These are phyloP conservation scores for Busseola fusca DNA, from an alignment of 2,888 invertebrate genomes.

Conservation along the genomic window DNA sequence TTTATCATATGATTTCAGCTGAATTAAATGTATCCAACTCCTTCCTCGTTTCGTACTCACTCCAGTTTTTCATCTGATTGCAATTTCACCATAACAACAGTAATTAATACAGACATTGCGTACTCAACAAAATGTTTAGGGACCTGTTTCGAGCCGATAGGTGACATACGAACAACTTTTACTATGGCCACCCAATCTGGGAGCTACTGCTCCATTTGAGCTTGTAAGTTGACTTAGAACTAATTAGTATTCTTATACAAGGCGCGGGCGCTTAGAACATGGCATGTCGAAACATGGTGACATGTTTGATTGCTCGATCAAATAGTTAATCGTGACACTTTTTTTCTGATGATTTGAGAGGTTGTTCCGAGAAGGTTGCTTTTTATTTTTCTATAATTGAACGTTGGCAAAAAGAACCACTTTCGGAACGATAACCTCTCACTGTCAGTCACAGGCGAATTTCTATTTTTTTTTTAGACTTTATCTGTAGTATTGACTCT, in stretches of 20 bases:
- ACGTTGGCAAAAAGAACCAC: background rate
- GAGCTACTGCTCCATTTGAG: conserved; percentile 48
- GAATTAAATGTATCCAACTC: background rate
- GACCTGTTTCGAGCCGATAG: conserved; percentile 46
- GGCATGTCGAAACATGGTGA: conserved; percentile 30
- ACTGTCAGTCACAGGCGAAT: background rate
- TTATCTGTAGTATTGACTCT: background rate
- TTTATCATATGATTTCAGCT: background rate
- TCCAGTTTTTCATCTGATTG: conserved; percentile 34
- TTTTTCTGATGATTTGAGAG: conserved; percentile 12
- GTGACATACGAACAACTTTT: conserved; percentile 65
- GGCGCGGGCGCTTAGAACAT: conserved; percentile 30
- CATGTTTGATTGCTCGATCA: conserved; percentile 13
- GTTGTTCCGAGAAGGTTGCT: background rate
- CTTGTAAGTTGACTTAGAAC: conserved; percentile 49
- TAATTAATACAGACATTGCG: conserved; percentile 57
- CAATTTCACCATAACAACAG: conserved; percentile 56
- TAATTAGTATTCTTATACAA: conserved; percentile 54
- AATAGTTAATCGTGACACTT: conserved; percentile 29
- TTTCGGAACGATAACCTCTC: background rate
- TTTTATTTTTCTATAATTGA: background rate
- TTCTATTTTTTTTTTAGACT: background rate
- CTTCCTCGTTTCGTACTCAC: conserved; percentile 12
- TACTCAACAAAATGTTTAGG: conserved; percentile 48
- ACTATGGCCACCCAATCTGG: conserved; percentile 54